Base-by-base conservation (phyloP, 2,888 invertebrate genomes). In the Euplagia quadripunctaria region DNA sequence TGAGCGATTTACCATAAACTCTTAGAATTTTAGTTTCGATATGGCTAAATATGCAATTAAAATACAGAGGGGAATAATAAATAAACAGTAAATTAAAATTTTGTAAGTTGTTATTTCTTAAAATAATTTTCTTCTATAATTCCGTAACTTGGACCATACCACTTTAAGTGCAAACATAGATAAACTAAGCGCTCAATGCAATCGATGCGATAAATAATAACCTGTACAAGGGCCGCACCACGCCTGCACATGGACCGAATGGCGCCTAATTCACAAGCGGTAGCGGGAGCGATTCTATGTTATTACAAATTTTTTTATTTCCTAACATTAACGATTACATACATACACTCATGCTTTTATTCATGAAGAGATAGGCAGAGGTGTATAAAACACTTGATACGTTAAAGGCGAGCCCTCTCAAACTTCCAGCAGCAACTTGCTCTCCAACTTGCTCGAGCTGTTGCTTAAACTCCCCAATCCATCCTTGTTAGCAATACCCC, bases 191-290 rank as follows among this genome's bases (percentile, higher is more conserved):
- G 78, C 74, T 78, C 80, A 80, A 72, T 86, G 85, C 85, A 85
- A 85, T 86, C 86, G 80, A 82, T 78, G 84, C 79, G 75, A 85
- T 85, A 85, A 85, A 85, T 85, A 86, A 86, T 86, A 85, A 83
- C 80, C 79, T 77, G 80, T 79, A 82, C 83, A 86, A 81, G 79
- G 70, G 78, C 76, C 74, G 72, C 49, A 69, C 72, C 75, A 73
- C 79, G 73, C 83, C 77, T 71, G 64, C 55, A 49, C 68, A 64
- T 68, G 55, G 58, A 58, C 31, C 20, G 42, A 64, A 49, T 31
- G 42, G 61, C 31, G 6, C 16, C 42, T 20, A 70, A 58, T 17
- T 14, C 5, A 64, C 7, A 64, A 70, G 73, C 71, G 65, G 70
- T 17, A 64, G 76, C 81, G 79, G 68, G 49, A 70, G 41, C 46